A percentile compares a stretch with the other conserved stretches of the same genome.
phyloP scores from a whole-genome alignment of 2,113 vertebrate genomes.

The Trematomus loennbergii region DNA sequence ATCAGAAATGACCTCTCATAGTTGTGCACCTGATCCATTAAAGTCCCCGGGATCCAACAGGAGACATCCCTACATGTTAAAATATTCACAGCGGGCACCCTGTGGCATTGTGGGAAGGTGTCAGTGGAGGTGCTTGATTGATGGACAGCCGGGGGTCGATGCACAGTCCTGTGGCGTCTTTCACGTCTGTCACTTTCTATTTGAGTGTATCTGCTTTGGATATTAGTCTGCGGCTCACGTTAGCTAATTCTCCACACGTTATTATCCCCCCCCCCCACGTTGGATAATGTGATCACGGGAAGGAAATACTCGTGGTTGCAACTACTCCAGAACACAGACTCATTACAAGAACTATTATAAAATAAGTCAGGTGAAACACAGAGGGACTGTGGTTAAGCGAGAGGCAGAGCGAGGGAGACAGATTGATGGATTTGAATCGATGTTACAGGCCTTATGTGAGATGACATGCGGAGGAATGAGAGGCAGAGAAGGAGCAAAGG shows the following conservation, averaged over 20 bases:
- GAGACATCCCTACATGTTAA: constrained; percentile 46
- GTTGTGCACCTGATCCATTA: constrained; percentile 52
- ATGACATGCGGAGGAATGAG: constrained; percentile 35
- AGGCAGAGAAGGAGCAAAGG: constrained; percentile 36
- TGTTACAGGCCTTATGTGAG: constrained; percentile 43
- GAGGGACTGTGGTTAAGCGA: background rate
- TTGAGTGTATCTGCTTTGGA: constrained; percentile 51
- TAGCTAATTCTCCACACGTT: constrained; percentile 63
- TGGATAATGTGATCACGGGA: constrained; percentile 56
- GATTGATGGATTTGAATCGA: constrained; percentile 51
- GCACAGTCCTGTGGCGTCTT: constrained; percentile 65
- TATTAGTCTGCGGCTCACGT: constrained; percentile 58
- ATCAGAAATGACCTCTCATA: constrained; percentile 59
- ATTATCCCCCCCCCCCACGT: constrained; percentile 48
- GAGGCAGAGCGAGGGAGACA: constrained; percentile 7
- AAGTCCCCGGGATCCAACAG: constrained; percentile 41
- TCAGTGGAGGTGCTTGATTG: constrained; percentile 59
- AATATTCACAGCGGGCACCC: constrained; percentile 66
- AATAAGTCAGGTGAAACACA: constrained; percentile 52
- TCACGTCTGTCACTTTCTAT: constrained; percentile 73
- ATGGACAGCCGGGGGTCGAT: constrained; percentile 67
- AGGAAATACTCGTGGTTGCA: constrained; percentile 41
- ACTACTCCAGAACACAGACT: constrained; percentile 44
- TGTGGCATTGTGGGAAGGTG: constrained; percentile 66
- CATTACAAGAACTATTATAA: constrained; percentile 57